Percentiles rank a stretch among this genome's conserved stretches.
phyloP scores from a whole-genome alignment of 2,888 invertebrate species.

The Hirtodrosophila alboralis region DNA sequence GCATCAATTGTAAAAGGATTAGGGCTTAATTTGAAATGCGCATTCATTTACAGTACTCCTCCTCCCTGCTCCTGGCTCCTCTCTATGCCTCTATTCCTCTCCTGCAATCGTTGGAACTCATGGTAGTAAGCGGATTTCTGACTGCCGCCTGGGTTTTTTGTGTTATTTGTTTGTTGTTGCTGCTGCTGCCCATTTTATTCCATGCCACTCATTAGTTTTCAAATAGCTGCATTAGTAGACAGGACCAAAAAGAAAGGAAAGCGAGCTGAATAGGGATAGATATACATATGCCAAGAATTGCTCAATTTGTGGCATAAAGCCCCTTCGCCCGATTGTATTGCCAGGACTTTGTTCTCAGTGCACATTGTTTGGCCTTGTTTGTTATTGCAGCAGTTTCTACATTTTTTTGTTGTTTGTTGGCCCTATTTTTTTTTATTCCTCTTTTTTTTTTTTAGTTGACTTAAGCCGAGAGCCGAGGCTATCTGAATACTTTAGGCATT shows the following conservation, averaged over 20 bases:
- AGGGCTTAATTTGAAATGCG: conserved; percentile 80
- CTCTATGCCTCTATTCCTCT: not conserved
- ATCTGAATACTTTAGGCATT: conserved; percentile 12
- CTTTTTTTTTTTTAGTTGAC: conserved; percentile 14
- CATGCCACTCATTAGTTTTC: conserved; percentile 73
- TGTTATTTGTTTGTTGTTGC: conserved; percentile 54
- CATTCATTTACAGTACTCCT: conserved; percentile 80
- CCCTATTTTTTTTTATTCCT: conserved; percentile 26
- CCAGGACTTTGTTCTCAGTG: conserved; percentile 30
- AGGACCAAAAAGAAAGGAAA: conserved; percentile 7
- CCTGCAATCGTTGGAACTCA: conserved; percentile 31
- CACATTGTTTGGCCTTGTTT: conserved; percentile 58
- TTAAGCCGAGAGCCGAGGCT: conserved; percentile 19
- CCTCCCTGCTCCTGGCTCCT: conserved; percentile 24
- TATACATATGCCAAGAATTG: conserved; percentile 59
- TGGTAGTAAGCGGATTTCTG: conserved; percentile 73
- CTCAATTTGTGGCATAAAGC: conserved; percentile 78
- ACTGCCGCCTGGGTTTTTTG: conserved; percentile 45
- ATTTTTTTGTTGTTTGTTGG: conserved; percentile 23
- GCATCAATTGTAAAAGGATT: conserved; percentile 81
- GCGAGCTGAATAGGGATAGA: conserved; percentile 5
- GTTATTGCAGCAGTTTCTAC: conserved; percentile 75
- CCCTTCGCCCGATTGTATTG: conserved; percentile 21
- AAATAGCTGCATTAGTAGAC: conserved; percentile 76
- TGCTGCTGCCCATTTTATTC: conserved; percentile 39